These are phyloP conservation scores for Argentina silus DNA, from an alignment of 2,797 vertebrate species.

Conservation along the genomic window DNA sequence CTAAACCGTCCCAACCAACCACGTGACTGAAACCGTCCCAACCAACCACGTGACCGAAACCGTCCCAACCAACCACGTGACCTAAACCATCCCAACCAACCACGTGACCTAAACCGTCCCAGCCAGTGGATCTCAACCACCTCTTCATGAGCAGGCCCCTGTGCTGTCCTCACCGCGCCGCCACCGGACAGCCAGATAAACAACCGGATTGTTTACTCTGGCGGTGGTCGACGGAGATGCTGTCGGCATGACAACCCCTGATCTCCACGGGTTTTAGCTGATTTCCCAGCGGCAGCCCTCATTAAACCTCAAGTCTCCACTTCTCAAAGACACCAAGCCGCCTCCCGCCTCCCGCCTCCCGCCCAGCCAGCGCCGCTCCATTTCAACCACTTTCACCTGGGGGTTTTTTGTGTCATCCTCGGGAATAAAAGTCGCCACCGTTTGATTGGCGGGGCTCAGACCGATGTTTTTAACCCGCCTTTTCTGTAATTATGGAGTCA, in stretches of 20 bases:
- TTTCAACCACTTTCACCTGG: constrained; percentile 29
- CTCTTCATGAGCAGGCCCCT: no score
- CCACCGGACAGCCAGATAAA: constrained; percentile 29
- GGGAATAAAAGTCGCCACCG: neutral
- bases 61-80: no score
- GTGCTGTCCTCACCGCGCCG: neutral
- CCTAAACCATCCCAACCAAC: no score
- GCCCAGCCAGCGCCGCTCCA: constrained; percentile 4
- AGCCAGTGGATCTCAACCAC: no score
- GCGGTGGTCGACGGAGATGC: constrained; percentile 17
- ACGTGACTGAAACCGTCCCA: no score
- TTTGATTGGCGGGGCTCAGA: constrained; percentile 53
- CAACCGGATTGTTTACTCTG: constrained; percentile 47
- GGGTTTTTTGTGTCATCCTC: constrained; percentile 24
- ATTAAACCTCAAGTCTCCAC: constrained; percentile 39
- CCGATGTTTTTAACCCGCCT: constrained; percentile 80
- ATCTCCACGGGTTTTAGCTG: constrained; percentile 43
- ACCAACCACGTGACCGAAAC: no score
- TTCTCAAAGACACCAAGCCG: constrained; percentile 19
- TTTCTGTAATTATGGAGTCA: constrained; percentile 90
- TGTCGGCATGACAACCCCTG: constrained; percentile 22
- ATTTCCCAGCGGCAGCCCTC: constrained; percentile 43
- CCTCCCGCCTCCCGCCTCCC: no score
- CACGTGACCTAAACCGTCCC: no score
- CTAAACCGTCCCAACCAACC: no score